A percentile compares a stretch with the other conserved stretches of the same genome.
These are phyloP conservation scores for Sycobia sp. DNA, from an alignment of 1,140 invertebrate species.

Conservation along the genomic window DNA sequence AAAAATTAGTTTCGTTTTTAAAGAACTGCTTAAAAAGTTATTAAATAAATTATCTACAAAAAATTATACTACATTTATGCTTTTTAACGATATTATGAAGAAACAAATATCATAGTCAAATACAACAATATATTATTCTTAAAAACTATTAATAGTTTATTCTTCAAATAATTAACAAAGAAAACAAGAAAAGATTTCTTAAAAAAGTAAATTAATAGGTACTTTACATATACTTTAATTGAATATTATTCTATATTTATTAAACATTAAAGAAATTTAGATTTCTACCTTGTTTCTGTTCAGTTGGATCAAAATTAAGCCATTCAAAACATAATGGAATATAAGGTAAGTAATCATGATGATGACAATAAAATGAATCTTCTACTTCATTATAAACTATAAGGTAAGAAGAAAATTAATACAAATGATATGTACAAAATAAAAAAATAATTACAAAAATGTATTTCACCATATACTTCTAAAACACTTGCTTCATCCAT, in stretches of 20 bases:
- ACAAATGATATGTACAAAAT: neutral
- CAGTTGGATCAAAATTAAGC: conserved; percentile 81
- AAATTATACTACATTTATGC: conserved; percentile 2
- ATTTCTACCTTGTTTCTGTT: conserved; percentile 68
- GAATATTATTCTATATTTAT: neutral
- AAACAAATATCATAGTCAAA: too few relatives aligned
- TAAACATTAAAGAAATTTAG: too few relatives aligned
- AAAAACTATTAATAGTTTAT: too few relatives aligned
- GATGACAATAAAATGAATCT: conserved; percentile 89
- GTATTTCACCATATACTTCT: conserved; percentile 79
- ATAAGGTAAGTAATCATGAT: conserved; percentile 86
- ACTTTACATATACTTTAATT: too few relatives aligned
- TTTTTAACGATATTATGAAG: too few relatives aligned
- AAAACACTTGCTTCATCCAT: conserved; percentile 82
- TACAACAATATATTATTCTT: too few relatives aligned
- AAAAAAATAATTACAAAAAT: conserved; percentile 3
- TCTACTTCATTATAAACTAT: conserved; percentile 89
- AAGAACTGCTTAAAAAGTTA: neutral
- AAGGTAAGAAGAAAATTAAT: conserved; percentile 55
- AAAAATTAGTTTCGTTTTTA: conserved; percentile 15
- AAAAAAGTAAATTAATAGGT: too few relatives aligned
- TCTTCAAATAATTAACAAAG: too few relatives aligned
- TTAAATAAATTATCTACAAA: neutral
- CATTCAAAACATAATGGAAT: conserved; percentile 92
- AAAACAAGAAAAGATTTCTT: too few relatives aligned